phyloP scores from a whole-genome alignment of 2,888 invertebrate species.

The Spodoptera littoralis region DNA sequence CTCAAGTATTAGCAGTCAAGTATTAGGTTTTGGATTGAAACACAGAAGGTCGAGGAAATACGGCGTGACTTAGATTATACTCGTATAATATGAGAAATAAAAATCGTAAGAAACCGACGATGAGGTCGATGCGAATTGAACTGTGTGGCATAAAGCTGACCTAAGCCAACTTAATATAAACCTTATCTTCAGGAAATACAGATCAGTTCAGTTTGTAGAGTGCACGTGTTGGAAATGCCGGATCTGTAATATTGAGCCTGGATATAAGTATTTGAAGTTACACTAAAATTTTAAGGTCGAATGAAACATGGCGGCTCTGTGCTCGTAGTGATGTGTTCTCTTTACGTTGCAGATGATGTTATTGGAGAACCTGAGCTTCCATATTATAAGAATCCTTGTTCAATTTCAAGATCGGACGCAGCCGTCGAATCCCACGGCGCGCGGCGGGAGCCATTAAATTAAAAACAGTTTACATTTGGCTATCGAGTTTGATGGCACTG shows the following conservation, averaged over 20 bases:
- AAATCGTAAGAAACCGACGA: conserved; percentile 31
- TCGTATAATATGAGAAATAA: conserved; percentile 35
- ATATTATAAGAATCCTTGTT: conserved; percentile 2
- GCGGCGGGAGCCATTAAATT: not conserved
- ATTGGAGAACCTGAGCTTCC: not conserved
- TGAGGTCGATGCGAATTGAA: conserved; percentile 23
- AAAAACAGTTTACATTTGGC: conserved; percentile 1
- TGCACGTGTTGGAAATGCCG: conserved; percentile 21
- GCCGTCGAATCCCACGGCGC: not conserved
- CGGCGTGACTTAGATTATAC: conserved; percentile 5
- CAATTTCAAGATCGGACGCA: not conserved
- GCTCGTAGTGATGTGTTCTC: conserved; percentile 9
- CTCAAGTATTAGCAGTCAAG: not conserved
- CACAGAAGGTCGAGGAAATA: conserved; percentile 22
- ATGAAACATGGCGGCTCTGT: conserved; percentile 36
- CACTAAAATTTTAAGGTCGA: conserved; percentile 52
- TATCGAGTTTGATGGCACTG: conserved; percentile 4
- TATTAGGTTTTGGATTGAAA: conserved; percentile 6
- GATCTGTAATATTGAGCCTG: conserved; percentile 40
- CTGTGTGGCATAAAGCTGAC: conserved; percentile 26
- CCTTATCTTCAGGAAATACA: conserved; percentile 18
- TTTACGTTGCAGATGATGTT: conserved; percentile 10
- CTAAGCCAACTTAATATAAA: conserved; percentile 17
- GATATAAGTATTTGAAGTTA: conserved; percentile 49
- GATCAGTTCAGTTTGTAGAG: conserved; percentile 16